Evolutionary conservation across 2,888 invertebrate species (phyloP), one percentile per base, ranked within the genome.

Genomic region (Macroteleia sp.): DNA sequence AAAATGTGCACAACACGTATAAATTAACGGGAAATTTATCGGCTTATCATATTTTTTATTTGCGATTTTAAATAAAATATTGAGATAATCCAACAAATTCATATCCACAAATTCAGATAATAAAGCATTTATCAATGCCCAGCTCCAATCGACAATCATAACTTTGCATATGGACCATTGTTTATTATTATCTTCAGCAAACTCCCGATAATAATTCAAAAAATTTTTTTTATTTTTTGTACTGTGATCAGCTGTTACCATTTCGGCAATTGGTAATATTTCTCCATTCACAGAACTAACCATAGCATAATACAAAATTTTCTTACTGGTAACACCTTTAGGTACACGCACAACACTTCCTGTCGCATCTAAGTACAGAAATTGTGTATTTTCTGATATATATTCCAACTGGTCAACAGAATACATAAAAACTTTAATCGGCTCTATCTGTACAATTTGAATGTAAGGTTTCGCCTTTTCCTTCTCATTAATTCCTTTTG

Each of bases 161-260:
- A 56, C 41, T 28, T 41, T 41, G n/a, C 17, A 9, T 4, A 56
- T 28, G 9, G 28, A 16, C 56, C 39, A 56, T 10, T 16, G 20
- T 14, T n/a, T 41, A 25, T 17, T 10, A 1, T 41, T 6, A 6
- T 12, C n/a, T n/a, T 19, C 1, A 0, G 10, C 30, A 41, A 56
- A 41, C 10, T 25, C 10, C 0, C 17, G 10, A 41, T 41, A 56
- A n/a, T 16, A 25, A 16, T 12, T 3, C 22, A 59, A 59, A 44
- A 59, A 59, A 30, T 59, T 9, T 19, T 28, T 36, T 25, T 48
- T 62, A 36, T 48, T 62, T 8, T 17, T 48, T 1, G 61, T 48
- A 3, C 5, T 62, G 19, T 62, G 61, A 46, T 61, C 61, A 10
- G 59, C 20, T 0, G 44, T 59, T 8, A 59, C 20, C 46, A 61